Conservation (phyloP, 2,888 invertebrate species). For the Nomada fucata region DNA sequence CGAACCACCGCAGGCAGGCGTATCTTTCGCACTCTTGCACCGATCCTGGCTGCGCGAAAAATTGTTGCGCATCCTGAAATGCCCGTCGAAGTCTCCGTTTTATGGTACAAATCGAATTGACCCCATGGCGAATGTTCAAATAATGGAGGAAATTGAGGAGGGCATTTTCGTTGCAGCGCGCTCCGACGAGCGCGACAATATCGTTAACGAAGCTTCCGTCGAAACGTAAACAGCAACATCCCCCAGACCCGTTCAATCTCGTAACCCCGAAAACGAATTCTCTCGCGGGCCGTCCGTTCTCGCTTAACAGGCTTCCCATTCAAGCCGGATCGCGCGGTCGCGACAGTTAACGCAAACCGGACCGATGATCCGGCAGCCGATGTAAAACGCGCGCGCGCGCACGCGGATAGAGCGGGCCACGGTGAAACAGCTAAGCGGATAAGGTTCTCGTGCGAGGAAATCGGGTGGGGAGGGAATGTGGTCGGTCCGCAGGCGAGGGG, state of each 20-base stretch:
- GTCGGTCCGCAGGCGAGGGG: constrained; percentile 79
- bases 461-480: constrained; percentile 81
- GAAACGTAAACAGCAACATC: constrained; percentile 2
- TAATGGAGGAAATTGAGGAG: neutral
- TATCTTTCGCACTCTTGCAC: too few species aligned
- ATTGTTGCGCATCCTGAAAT: too few species aligned
- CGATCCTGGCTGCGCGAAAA: too few species aligned
- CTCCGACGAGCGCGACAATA: too few species aligned
- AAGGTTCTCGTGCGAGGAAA: constrained; percentile 74
- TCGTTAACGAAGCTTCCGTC: too few species aligned
- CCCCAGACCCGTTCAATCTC: neutral
- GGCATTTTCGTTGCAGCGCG: too few species aligned
- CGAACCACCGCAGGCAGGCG: too few species aligned
- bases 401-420: constrained; percentile 68
- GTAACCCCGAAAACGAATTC: constrained; percentile 10
- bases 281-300: constrained; percentile 31
- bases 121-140: too few species aligned
- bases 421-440: constrained; percentile 72
- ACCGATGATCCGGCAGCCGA: constrained; percentile 67
- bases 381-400: constrained; percentile 62
- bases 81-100: too few species aligned
- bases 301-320: constrained; percentile 46
- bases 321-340: constrained; percentile 25
- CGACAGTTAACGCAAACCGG: constrained; percentile 60
- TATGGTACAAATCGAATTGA: too few species aligned